Evolutionary conservation across 2,113 vertebrate genomes (phyloP), one percentile per base, ranked within the genome.

Genomic region (Empidonax traillii): DNA sequence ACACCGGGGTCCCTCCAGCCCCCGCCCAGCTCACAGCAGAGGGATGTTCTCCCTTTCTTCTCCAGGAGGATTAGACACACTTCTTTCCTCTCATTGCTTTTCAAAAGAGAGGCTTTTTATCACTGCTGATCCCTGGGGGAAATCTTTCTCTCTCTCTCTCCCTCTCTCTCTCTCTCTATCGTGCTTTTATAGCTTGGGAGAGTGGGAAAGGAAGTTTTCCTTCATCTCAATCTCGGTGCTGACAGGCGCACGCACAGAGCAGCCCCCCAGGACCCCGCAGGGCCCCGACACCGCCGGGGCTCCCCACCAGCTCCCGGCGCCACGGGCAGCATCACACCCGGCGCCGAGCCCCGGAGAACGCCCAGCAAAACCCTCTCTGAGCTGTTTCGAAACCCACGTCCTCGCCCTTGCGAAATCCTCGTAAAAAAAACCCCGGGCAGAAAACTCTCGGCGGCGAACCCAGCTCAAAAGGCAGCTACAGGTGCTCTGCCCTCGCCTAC

Each of bases 1-100:
- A 30, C 51, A 2, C 30, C 1, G 0, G 62, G 44, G 56, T 71
- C 77, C 61, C 90, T 81, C 13, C 16, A 1, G 55, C 61, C 89
- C 88, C 66, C 4, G 2, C 67, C 37, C 30, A 6, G 35, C 78
- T 75, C n/a, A 0, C 22, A 2, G 62, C 74, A 65, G n/a, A 83
- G 87, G 52, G 82, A 95, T 88, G 92, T 91, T 84, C 87, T 93
- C 78, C 91, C 86, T 96, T 96, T 96, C 94, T 95, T 94, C 96
- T 88, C 90, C 1, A 1, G 5, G 10, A 93, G 89, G 91, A 96
- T 96, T 94, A 96, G 95, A 87, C 93, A 96, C 93, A 88, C 91
- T 87, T 66, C 89, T 96, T 93, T 94, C 24, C 96, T 91, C 93
- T 94, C 91, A 12, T 0, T 51, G 82, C 87, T 92, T 97, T 94